Base-by-base conservation (phyloP, 2,888 invertebrate species). In the Cataglyphis cursor region DNA sequence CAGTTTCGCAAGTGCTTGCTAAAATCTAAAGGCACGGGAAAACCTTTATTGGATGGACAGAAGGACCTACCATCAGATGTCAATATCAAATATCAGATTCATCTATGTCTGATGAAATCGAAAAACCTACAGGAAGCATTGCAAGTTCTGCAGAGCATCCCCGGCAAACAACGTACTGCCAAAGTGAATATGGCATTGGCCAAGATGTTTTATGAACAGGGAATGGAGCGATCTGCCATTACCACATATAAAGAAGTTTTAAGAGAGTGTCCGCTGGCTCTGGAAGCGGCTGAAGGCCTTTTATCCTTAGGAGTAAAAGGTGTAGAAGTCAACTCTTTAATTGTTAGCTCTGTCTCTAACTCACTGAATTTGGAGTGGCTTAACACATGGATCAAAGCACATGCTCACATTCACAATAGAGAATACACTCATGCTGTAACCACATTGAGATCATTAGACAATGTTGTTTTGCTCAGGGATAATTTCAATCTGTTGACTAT, bases 171-270 rank as follows among this genome's bases (percentile, higher is more conserved):
- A 76, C 95, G 98, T 81, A 96, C 96, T 31, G 96, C 97, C 0
- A 97, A 97, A 93, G 92, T 94, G 4, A 97, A 98, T 92, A 96
- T 98, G 96, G 96, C 97, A 15, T 94, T 98, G 75, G 98, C 97
- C 6, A 96, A 97, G 93, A 95, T 98, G 88, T 97, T 97, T 90
- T 96, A 96, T 90, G 96, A 97, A 85, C 96, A 96, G 81, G 97
- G 97, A 15, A 96, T 96, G 95, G 97, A 97, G 89, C 95, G 97
- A 73, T 97, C 97, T 21, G 97, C 97, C 0, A 96, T 97, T 72
- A 96, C 97, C 1, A 96, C 97, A 44, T 98, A 97, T 93, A 98
- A 97, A 93, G 98, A 98, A 95, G 97, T 98, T 12, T 93, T 98
- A 68, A 96, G 97, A 87, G 97, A 97, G 90, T 97, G 97, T 92